These are phyloP conservation scores for Orthosia incerta DNA, from an alignment of 2,888 invertebrate genomes.

Conservation along the genomic window DNA sequence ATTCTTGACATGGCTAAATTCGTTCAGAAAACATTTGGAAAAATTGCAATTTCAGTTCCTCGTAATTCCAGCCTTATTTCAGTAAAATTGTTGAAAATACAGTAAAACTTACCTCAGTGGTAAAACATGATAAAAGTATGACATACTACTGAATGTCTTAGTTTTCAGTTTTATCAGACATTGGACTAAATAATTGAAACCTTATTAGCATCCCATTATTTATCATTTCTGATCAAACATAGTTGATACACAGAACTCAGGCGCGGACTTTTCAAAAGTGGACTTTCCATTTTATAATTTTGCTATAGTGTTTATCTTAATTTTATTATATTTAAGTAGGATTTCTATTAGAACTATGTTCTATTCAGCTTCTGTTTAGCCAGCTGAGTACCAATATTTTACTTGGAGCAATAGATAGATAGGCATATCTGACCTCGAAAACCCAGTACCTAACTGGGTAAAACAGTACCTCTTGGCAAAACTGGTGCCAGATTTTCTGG, in stretches of 20 bases:
- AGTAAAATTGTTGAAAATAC: no score
- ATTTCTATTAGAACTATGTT: conserved; percentile 69
- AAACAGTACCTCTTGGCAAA: no score
- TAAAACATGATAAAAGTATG: not conserved
- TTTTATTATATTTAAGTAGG: conserved; percentile 76
- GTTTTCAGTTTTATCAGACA: not conserved
- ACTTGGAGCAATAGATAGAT: no score
- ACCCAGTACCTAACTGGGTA: no score
- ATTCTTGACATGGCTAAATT: not conserved
- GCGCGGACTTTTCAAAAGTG: conserved; percentile 76
- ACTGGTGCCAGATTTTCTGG: no score
- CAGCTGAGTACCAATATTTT: no score
- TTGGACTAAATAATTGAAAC: no score
- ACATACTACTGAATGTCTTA: not conserved
- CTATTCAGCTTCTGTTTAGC: no score
- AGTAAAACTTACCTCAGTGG: no score
- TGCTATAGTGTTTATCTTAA: conserved; percentile 64
- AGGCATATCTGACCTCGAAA: no score
- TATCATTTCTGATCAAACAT: conserved; percentile 46
- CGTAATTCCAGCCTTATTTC: not conserved
- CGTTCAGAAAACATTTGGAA: conserved; percentile 16
- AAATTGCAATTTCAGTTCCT: not conserved
- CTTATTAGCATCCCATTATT: not conserved
- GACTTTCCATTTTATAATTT: conserved; percentile 66
- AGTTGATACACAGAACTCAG: conserved; percentile 64